Conservation (phyloP, 2,888 invertebrate genomes). For the Eretmocerus hayati region DNA sequence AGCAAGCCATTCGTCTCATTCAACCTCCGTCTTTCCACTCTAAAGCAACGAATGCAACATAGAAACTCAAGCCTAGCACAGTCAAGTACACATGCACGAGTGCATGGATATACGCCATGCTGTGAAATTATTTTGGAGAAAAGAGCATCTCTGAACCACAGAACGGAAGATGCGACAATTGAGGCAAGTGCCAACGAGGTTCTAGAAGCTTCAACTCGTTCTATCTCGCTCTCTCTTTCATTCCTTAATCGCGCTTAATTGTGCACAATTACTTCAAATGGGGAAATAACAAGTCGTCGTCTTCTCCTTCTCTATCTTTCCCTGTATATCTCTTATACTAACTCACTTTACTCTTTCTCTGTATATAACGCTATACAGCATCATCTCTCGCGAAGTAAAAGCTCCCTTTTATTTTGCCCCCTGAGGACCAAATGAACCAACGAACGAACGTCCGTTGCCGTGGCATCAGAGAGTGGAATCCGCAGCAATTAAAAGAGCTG, state of each 20-base stretch:
- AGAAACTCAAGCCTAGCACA: too few species aligned
- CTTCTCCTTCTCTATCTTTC: conserved; percentile 4
- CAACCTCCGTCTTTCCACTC: too few species aligned
- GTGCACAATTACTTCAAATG: conserved; percentile 42
- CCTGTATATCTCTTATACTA: not conserved
- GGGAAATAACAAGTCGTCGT: conserved; percentile 39
- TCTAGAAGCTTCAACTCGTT: too few species aligned
- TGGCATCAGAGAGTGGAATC: too few species aligned
- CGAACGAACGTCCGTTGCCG: too few species aligned
- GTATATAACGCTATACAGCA: not conserved
- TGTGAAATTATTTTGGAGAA: too few species aligned
- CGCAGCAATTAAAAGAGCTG: conserved; percentile 26
- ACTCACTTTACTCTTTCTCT: too few species aligned
- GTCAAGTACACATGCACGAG: too few species aligned
- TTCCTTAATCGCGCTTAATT: conserved; percentile 41
- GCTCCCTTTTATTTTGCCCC: conserved; percentile 1
- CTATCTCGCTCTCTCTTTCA: conserved; percentile 4
- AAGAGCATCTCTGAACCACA: conserved; percentile 8
- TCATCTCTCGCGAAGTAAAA: not conserved
- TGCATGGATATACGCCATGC: too few species aligned
- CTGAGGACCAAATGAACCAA: conserved; percentile 5
- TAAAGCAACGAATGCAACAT: too few species aligned
- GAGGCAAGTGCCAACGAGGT: conserved; percentile 26
- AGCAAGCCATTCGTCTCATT: too few species aligned
- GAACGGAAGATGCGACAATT: conserved; percentile 27